A percentile compares a stretch with the other conserved stretches of the same genome.
phyloP scores from a whole-genome alignment of 1,140 invertebrate genomes.

The Magallana angulata region DNA sequence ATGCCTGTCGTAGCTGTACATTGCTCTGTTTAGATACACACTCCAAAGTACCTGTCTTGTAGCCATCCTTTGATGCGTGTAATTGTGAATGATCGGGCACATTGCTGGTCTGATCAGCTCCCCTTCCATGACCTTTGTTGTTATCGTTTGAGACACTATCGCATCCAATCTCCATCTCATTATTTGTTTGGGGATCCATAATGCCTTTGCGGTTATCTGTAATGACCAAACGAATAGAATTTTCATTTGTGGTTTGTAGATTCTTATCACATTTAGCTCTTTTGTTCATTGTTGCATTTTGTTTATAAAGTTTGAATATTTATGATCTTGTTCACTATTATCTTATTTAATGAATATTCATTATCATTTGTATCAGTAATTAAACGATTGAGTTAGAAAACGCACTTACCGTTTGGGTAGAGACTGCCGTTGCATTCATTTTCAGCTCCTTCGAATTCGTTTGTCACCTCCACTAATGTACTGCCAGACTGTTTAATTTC shows the following conservation, averaged over 20 bases:
- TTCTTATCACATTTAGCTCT: not conserved
- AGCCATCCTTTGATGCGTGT: conserved; percentile 5
- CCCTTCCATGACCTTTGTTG: conserved; percentile 18
- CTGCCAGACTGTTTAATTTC: conserved; percentile 31
- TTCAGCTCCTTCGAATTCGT: conserved; percentile 12
- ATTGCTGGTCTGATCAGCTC: conserved; percentile 18
- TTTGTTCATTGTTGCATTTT: not conserved
- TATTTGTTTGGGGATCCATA: conserved; percentile 31
- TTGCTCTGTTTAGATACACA: conserved; percentile 22
- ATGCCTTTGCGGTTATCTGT: conserved; percentile 17
- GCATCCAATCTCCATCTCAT: conserved; percentile 35
- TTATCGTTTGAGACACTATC: conserved; percentile 25
- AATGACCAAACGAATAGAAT: conserved; percentile 23
- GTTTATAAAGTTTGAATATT: not conserved
- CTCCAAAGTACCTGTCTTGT: not conserved
- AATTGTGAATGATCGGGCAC: conserved; percentile 27
- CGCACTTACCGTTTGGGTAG: not conserved
- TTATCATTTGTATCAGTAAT: not conserved
- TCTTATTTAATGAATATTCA: not conserved
- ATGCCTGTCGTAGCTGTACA: not conserved
- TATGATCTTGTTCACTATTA: not conserved
- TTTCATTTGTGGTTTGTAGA: not conserved
- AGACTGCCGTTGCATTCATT: not conserved
- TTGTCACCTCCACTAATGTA: not conserved
- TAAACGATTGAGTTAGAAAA: not conserved